Percentiles rank a stretch among this genome's conserved stretches.
Evolutionary conservation across 2,888 invertebrate genomes (phyloP).

Genomic region (Mythimna ferrago): DNA sequence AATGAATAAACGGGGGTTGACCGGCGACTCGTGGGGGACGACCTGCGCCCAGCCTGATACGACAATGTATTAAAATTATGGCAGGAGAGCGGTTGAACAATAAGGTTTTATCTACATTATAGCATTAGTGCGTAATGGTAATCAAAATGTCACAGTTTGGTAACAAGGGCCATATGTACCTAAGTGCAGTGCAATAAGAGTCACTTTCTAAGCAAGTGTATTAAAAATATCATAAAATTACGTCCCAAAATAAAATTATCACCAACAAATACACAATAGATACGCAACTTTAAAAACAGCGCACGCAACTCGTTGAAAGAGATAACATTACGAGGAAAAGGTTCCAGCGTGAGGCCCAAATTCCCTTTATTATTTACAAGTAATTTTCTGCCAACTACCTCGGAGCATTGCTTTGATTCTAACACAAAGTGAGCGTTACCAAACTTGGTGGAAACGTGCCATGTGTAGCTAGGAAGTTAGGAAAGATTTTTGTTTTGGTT

Average conservation of each 20-base stretch:
- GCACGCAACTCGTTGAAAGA: slow-evolving; percentile 68
- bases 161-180: too few relatives aligned
- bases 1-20: too few relatives aligned
- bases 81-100: too few relatives aligned
- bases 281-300: slow-evolving; percentile 61
- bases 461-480: slow-evolving; percentile 6
- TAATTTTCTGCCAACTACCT: slow-evolving; percentile 77
- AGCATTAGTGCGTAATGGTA: too few relatives aligned
- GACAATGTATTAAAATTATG: too few relatives aligned
- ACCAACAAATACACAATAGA: slow-evolving; percentile 38
- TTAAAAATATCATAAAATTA: not conserved
- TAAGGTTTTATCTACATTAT: too few relatives aligned
- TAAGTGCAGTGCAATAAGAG: too few relatives aligned
- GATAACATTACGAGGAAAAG: slow-evolving; percentile 69
- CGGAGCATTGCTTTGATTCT: slow-evolving; percentile 74
- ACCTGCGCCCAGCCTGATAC: too few relatives aligned
- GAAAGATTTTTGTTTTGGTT: not conserved
- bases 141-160: too few relatives aligned
- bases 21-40: too few relatives aligned
- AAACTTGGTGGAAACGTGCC: slow-evolving; percentile 51
- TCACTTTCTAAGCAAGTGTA: too few relatives aligned
- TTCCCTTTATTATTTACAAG: slow-evolving; percentile 80
- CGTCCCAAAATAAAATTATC: slow-evolving; percentile 18
- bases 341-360: slow-evolving; percentile 67
- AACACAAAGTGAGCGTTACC: slow-evolving; percentile 67